Evolutionary conservation across 1,140 invertebrate genomes (phyloP).

Genomic region (Heliconius congener): DNA sequence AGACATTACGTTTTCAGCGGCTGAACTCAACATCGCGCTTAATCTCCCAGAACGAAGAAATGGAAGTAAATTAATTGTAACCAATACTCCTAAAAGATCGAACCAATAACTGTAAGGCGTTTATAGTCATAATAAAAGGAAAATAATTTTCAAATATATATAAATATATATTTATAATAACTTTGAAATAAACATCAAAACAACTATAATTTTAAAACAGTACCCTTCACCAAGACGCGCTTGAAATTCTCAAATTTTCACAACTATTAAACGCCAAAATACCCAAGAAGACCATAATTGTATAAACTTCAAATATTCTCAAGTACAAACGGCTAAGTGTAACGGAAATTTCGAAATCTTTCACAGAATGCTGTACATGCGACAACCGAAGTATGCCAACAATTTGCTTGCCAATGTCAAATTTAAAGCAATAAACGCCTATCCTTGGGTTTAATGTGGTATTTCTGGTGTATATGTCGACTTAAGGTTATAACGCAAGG

Average conservation of each 20-base stretch:
- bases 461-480: constrained; percentile 3
- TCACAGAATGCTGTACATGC: constrained; percentile 19
- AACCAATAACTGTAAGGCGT: too few relatives aligned
- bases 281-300: constrained; percentile 16
- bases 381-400: constrained; percentile 23
- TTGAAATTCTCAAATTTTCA: not conserved
- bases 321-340: constrained; percentile 21
- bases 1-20: too few relatives aligned
- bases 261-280: constrained; percentile 4
- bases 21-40: too few relatives aligned
- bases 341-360: constrained; percentile 22
- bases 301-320: constrained; percentile 20
- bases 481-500: not conserved
- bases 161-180: too few relatives aligned
- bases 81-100: too few relatives aligned
- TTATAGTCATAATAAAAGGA: too few relatives aligned
- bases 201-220: not conserved
- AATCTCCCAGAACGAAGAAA: too few relatives aligned
- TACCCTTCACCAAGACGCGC: not conserved
- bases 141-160: too few relatives aligned
- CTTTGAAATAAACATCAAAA: not conserved
- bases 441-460: constrained; percentile 14
- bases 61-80: too few relatives aligned
- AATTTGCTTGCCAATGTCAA: constrained; percentile 26
- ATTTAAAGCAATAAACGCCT: constrained; percentile 37